Evolutionary conservation across 2,113 vertebrate genomes (phyloP), one percentile per base, ranked within the genome.

Genomic region (Callocephalon fimbriatum): DNA sequence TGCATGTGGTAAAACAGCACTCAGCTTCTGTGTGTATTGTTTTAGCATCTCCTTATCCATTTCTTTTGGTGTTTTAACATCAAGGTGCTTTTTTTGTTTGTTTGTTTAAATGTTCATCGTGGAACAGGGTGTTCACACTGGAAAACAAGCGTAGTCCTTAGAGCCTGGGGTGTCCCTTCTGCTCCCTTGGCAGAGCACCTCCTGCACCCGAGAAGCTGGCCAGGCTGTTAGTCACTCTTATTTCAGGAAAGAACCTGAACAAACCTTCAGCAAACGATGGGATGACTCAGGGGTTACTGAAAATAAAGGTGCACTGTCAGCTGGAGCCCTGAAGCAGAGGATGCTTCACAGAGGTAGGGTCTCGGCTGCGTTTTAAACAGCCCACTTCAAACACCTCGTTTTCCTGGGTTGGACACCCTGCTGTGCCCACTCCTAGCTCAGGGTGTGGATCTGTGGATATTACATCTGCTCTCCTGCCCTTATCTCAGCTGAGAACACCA

Each of bases 231-330:
- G 54, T 95, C 96, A 88, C 67, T 31, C 16, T 63, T 82, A 25
- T 53, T 88, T 17, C 94, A 45, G 86, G 70, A 56, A 40, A 23
- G 78, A 73, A 44, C 58, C 48, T 12, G 92, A 84, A 51, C 32
- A 4, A 88, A 79, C 85, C 88, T 90, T 88, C 81, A 58, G 90
- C 94, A 88, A 92, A 85, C 0, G 32, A 5, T 1, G 82, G 40
- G 10, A 3, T 97, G 95, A 96, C 74, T 95, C 90, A 93, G 82
- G 66, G 62, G 23, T 54, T 11, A 10, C 82, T 18, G 62, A 61
- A 56, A 90, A 65, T 22, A 79, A 93, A 90, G 71, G 85, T 76
- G 74, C 44, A 0, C 38, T 27, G 78, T 95, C 95, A 96, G 94
- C 90, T 23, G 44, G 29, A 56, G 85, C 51, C 68, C 81, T 18